These are phyloP conservation scores for Squalus acanthias DNA, from an alignment of 2,797 vertebrate species.

Conservation along the genomic window DNA sequence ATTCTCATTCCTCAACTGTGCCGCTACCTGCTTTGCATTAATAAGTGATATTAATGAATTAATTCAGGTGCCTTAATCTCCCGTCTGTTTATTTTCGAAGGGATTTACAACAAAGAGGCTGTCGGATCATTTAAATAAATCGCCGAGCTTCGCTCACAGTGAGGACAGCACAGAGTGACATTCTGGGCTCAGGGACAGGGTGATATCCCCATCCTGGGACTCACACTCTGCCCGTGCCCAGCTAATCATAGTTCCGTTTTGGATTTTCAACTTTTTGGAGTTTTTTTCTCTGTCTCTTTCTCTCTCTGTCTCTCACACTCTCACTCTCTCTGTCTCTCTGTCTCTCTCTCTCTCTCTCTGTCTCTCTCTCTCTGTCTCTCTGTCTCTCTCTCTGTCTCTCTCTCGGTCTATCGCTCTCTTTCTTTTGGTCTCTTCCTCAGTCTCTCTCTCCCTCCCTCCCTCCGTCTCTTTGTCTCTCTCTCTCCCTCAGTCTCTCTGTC, in stretches of 20 bases:
- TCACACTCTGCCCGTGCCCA: not conserved
- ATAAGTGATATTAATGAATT: conserved; percentile 24
- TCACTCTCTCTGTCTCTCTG: too few species aligned
- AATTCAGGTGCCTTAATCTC: conserved; percentile 26
- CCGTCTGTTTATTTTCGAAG: not conserved
- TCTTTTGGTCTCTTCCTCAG: too few species aligned
- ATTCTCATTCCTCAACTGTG: not conserved
- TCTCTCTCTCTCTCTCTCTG: too few species aligned
- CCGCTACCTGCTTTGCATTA: not conserved
- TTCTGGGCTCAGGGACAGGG: not conserved
- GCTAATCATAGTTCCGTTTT: not conserved
- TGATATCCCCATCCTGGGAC: not conserved
- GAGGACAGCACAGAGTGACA: not conserved
- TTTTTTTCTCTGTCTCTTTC: not conserved
- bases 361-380: too few species aligned
- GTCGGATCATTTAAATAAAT: not conserved
- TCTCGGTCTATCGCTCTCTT: too few species aligned
- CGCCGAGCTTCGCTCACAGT: not conserved
- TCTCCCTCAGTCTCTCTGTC: too few species aligned
- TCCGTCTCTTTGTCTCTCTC: too few species aligned
- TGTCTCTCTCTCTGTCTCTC: too few species aligned
- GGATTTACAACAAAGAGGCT: conserved; percentile 20
- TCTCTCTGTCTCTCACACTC: too few species aligned
- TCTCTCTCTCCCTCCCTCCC: too few species aligned
- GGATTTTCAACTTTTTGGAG: not conserved